Evolutionary conservation across 2,797 vertebrate genomes (phyloP).

Genomic region (Moxostoma hubbsi): DNA sequence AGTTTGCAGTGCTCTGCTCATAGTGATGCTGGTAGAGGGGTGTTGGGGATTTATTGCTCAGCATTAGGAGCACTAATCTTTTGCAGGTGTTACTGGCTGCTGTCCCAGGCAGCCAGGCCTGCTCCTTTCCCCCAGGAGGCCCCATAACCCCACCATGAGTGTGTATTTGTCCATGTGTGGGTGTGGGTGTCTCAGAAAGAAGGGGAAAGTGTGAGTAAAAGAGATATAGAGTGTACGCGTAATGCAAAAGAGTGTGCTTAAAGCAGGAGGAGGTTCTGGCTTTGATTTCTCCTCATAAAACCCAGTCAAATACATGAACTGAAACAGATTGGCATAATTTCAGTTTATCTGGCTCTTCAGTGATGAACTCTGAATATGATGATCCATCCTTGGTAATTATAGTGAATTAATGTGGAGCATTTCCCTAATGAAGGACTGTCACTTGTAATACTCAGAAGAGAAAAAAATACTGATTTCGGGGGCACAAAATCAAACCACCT

Average conservation of each 20-base stretch:
- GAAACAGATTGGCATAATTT: background rate
- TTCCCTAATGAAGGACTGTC: slow-evolving; percentile 17
- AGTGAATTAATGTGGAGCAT: background rate
- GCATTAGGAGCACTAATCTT: slow-evolving; percentile 83
- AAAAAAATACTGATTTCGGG: background rate
- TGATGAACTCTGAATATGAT: background rate
- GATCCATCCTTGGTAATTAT: background rate
- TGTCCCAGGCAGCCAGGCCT: slow-evolving; percentile 70
- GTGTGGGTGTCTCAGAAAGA: slow-evolving; percentile 56
- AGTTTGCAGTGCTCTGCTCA: slow-evolving; percentile 55
- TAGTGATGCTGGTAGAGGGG: slow-evolving; percentile 71
- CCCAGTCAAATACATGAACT: background rate
- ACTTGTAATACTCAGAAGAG: background rate
- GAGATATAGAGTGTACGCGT: background rate
- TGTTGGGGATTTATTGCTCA: slow-evolving; percentile 81
- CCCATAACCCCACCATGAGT: slow-evolving; percentile 67
- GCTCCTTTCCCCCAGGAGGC: slow-evolving; percentile 70
- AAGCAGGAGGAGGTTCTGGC: slow-evolving; percentile 14
- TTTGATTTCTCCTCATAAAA: slow-evolving; percentile 19
- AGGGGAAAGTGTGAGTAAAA: slow-evolving; percentile 41
- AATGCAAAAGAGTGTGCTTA: background rate
- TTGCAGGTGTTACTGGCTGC: slow-evolving; percentile 84
- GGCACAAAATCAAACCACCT: background rate
- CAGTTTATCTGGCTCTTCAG: background rate
- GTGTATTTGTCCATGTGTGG: slow-evolving; percentile 62